Percentiles rank a stretch among this genome's conserved stretches.
phyloP scores from a whole-genome alignment of 1,140 invertebrate species.

The Scaptomyza pallida region DNA sequence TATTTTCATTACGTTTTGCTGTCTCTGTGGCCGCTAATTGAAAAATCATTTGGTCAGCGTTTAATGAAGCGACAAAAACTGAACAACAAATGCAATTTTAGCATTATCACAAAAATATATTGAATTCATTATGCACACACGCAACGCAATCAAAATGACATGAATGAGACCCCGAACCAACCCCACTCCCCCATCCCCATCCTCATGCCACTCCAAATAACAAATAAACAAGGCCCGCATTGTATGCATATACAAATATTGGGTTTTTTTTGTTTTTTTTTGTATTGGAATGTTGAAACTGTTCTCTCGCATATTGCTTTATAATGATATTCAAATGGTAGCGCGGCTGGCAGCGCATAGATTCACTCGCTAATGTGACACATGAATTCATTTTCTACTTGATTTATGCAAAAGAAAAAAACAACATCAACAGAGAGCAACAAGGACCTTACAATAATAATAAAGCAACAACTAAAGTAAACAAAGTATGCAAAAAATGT shows the following conservation, averaged over 20 bases:
- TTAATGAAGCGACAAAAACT: conserved; percentile 51
- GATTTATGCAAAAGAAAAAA: conserved; percentile 69
- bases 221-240: conserved; percentile 13
- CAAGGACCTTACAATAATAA: conserved; percentile 29
- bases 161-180: too few species aligned
- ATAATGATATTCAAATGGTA: conserved; percentile 50
- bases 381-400: conserved; percentile 72
- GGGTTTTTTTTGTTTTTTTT: neutral
- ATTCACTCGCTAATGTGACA: conserved; percentile 69
- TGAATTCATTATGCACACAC: conserved; percentile 5
- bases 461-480: conserved; percentile 52
- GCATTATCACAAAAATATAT: conserved; percentile 34
- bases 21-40: conserved; percentile 48
- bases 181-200: too few species aligned
- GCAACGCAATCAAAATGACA: conserved; percentile 9
- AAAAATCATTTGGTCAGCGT: conserved; percentile 66
- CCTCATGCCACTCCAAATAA: too few species aligned
- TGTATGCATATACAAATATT: conserved; percentile 1
- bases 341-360: conserved; percentile 49
- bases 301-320: conserved; percentile 2
- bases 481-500: conserved; percentile 69
- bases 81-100: conserved; percentile 40
- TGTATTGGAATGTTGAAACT: neutral
- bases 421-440: conserved; percentile 48
- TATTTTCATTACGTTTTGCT: conserved; percentile 58